Conservation (phyloP, 2,888 invertebrate species). For the Chymomyza amoena region DNA sequence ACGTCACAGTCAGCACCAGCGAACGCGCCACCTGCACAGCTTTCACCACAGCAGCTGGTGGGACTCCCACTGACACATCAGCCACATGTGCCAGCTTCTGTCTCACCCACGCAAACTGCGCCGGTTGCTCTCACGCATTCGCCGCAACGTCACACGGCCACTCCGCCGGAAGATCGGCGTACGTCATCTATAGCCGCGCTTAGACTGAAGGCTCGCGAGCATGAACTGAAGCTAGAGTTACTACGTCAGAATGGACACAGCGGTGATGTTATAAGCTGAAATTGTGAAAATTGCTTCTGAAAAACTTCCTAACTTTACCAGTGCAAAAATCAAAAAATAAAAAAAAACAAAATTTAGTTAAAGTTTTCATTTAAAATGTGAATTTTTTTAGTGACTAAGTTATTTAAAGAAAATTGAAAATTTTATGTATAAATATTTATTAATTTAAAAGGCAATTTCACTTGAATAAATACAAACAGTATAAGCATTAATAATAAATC, state of each 20-base stretch:
- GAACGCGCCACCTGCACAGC: slow-evolving; percentile 82
- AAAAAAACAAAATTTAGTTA: not conserved
- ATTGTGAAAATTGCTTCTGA: not conserved
- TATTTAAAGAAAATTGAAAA: slow-evolving; percentile 44
- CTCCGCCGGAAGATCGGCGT: slow-evolving; percentile 88
- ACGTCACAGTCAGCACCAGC: slow-evolving; percentile 48
- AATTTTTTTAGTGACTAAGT: slow-evolving; percentile 39
- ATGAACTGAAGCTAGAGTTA: slow-evolving; percentile 91
- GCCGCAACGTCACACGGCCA: slow-evolving; percentile 77
- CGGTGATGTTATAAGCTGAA: slow-evolving; percentile 87
- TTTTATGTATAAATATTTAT: slow-evolving; percentile 45
- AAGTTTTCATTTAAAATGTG: not conserved
- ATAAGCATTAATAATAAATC: not conserved
- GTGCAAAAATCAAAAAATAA: not conserved
- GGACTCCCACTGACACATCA: slow-evolving; percentile 80
- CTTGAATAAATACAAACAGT: slow-evolving; percentile 28
- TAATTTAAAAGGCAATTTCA: slow-evolving; percentile 35
- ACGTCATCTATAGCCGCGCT: slow-evolving; percentile 93
- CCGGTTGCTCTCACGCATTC: slow-evolving; percentile 58
- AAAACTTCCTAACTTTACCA: not conserved
- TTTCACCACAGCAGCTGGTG: slow-evolving; percentile 82
- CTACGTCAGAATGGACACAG: slow-evolving; percentile 86
- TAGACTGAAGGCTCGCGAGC: slow-evolving; percentile 92
- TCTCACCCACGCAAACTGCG: slow-evolving; percentile 48
- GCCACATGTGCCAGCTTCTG: slow-evolving; percentile 46